These are phyloP conservation scores for Aythya fuligula DNA, from an alignment of 2,797 vertebrate genomes.

Conservation along the genomic window DNA sequence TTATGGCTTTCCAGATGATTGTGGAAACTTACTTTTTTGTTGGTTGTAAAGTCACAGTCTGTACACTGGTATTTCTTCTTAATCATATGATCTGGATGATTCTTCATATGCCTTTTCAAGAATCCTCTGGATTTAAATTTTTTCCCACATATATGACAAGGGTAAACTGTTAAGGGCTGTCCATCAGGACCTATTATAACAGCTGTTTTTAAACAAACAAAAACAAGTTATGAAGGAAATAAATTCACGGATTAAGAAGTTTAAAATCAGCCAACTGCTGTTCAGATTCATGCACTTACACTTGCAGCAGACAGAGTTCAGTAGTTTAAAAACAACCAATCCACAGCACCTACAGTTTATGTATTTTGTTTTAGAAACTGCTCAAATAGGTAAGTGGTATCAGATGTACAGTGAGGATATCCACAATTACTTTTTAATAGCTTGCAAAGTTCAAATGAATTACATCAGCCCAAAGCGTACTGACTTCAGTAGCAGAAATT, in stretches of 20 bases:
- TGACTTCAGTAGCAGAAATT: neutral
- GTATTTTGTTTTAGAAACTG: constrained; percentile 17
- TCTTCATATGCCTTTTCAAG: constrained; percentile 92
- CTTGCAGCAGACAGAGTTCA: constrained; percentile 52
- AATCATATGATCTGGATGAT: constrained; percentile 90
- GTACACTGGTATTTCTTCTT: constrained; percentile 93
- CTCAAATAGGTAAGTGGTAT: constrained; percentile 18
- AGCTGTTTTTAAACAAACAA: constrained; percentile 81
- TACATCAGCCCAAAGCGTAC: constrained; percentile 9
- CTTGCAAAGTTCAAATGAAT: constrained; percentile 8
- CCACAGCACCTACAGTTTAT: constrained; percentile 49
- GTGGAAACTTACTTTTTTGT: constrained; percentile 92
- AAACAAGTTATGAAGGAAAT: constrained; percentile 68
- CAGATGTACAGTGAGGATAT: neutral
- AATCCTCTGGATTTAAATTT: constrained; percentile 92
- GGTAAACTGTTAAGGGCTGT: constrained; percentile 90
- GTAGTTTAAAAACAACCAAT: constrained; percentile 59
- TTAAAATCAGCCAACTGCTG: constrained; percentile 50
- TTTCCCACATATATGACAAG: constrained; percentile 91
- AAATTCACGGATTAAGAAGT: neutral
- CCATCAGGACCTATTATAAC: constrained; percentile 92
- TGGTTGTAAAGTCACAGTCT: constrained; percentile 92
- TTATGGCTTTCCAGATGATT: constrained; percentile 98
- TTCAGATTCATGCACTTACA: constrained; percentile 65
- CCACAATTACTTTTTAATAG: neutral